Conservation (phyloP, 30 jellyfish, hydroid and myxozoan species). For the Nemopilema nomurai region DNA sequence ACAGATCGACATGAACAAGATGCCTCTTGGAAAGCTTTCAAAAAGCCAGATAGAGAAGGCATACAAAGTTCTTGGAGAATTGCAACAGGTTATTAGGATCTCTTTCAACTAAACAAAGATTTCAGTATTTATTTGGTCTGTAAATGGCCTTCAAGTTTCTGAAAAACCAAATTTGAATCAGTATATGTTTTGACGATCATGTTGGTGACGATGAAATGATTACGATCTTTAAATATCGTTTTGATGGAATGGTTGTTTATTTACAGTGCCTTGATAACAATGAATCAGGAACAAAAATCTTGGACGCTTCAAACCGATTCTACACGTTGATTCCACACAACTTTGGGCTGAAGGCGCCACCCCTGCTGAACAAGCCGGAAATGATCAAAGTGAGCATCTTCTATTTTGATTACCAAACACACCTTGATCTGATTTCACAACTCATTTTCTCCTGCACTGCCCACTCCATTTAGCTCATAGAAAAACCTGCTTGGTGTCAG, state of each 20-base stretch:
- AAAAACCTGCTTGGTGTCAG: background rate
- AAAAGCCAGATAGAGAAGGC: constrained; percentile 84
- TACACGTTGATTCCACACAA: constrained; percentile 94
- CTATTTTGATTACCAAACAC: background rate
- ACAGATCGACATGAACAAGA: constrained; percentile 90
- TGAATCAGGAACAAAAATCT: constrained; percentile 65
- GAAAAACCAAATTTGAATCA: too few species aligned
- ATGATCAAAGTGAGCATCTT: constrained; percentile 55
- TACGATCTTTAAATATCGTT: background rate
- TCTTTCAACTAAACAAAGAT: background rate
- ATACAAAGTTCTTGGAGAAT: constrained; percentile 85
- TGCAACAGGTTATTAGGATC: constrained; percentile 58
- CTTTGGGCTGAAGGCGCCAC: constrained; percentile 92
- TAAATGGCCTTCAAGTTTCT: background rate
- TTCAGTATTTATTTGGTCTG: background rate
- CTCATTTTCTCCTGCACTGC: too few species aligned
- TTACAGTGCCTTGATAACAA: constrained; percentile 63
- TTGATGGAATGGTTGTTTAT: background rate
- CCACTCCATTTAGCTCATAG: background rate
- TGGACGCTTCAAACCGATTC: constrained; percentile 95
- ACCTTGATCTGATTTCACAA: too few species aligned
- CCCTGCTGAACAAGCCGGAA: constrained; percentile 67
- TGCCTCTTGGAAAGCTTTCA: constrained; percentile 96
- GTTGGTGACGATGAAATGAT: too few species aligned
- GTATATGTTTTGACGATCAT: too few species aligned